Evolutionary conservation across 1,140 invertebrate genomes (phyloP), one percentile per base, ranked within the genome.

Genomic region (Zaprionus ghesquierei): DNA sequence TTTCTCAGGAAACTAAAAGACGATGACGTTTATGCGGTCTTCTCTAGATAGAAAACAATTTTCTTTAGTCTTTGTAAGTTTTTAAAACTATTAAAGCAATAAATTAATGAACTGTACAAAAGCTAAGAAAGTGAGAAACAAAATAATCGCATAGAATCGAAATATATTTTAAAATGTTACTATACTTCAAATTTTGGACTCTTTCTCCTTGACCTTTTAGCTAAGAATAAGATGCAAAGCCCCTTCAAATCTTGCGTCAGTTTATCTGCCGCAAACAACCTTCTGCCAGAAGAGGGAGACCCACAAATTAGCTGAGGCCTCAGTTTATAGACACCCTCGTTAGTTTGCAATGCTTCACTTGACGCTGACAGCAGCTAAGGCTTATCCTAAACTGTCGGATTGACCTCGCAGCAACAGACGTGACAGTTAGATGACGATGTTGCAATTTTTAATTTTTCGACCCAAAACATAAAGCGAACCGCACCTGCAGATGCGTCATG

Each of bases 341-440:
- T n/a, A 49, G 38, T 13, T 44, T 46, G n/a, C n/a, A 13, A 49
- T 49, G 41, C 18, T 46, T 58, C 51, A 25, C 55, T 62, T 10
- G n/a, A 6, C 13, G 15, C n/a, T 33, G 31, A 35, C 41, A 46
- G 41, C 15, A 22, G 25, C 15, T 35, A 29, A 62, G 60, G 22
- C 65, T 65, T 22, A 44, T 20, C 9, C 41, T 46, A 46, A 46
- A 46, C 41, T 20, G 9, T 9, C 41, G 20, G 41, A 46, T 56
- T 69, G 73, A 64, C 80, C 79, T 79, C 50, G 60, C 10, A 5
- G 38, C 68, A n/a, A n/a, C n/a, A n/a, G 54, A 79, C 60, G 68
- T 70, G 71, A 82, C 68, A 63, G 59, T 73, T 74, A 64, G 31
- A 20, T 46, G 46, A 35, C 55, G 41, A 63, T 23, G 25, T 38